Conservation (phyloP, 2,888 invertebrate genomes). For the Xylocampa areola region DNA sequence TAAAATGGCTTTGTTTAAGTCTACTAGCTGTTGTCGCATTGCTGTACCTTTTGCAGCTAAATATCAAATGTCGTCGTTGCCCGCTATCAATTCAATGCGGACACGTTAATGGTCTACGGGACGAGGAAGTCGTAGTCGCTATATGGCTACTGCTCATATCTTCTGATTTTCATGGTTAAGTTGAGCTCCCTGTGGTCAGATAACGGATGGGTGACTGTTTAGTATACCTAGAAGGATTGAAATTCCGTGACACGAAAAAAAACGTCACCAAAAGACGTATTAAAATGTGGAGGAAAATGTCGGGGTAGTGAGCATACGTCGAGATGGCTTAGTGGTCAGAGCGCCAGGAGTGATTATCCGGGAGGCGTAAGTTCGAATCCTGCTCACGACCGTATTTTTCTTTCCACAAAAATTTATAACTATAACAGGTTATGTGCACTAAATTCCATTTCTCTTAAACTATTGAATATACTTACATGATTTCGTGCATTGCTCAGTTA, state of each 20-base stretch:
- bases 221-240: no score
- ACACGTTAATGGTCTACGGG: slow-evolving; percentile 15
- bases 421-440: not conserved
- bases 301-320: no score
- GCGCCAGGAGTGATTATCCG: no score
- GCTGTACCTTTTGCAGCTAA: slow-evolving; percentile 24
- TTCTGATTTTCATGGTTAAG: slow-evolving; percentile 14
- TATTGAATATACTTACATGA: not conserved
- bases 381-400: no score
- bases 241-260: no score
- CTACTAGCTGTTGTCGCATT: slow-evolving; percentile 19
- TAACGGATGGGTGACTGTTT: no score
- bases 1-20: slow-evolving; percentile 40
- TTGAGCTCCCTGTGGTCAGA: not conserved
- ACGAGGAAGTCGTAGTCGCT: slow-evolving; percentile 7
- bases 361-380: no score
- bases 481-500: slow-evolving; percentile 16
- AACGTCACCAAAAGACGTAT: no score
- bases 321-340: no score
- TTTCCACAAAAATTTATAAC: no score
- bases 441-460: no score
- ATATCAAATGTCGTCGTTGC: slow-evolving; percentile 27
- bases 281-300: no score
- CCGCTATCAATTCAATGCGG: slow-evolving; percentile 23
- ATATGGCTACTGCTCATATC: slow-evolving; percentile 13